phyloP scores from a whole-genome alignment of 2,797 vertebrate species.

The Dendrocincla fuliginosa region DNA sequence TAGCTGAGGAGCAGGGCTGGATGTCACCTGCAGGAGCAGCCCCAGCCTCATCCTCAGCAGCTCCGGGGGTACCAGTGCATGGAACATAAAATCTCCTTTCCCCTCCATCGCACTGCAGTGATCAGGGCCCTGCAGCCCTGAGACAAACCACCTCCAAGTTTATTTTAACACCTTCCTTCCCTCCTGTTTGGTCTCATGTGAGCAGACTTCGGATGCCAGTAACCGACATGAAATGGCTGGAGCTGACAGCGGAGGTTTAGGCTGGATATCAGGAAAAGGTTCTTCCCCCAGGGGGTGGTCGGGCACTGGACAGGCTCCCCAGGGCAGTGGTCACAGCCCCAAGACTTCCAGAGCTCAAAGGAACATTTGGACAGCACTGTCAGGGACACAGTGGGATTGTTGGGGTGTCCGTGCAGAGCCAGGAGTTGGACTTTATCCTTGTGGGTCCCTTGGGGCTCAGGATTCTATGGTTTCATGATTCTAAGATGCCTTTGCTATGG shows the following conservation, averaged over 20 bases:
- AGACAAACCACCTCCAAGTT: slow-evolving; percentile 11
- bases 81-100: background rate
- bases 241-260: background rate
- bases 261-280: background rate
- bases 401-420: background rate
- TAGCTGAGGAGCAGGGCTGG: rapidly evolving
- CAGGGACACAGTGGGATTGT: background rate
- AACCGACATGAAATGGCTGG: rapidly evolving
- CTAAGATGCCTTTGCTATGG: background rate
- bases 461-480: background rate
- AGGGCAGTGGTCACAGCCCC: background rate
- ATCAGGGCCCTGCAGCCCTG: background rate
- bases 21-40: background rate
- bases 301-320: background rate
- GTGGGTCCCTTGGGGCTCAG: background rate
- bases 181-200: background rate
- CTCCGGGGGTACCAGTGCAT: rapidly evolving
- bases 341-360: background rate
- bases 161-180: slow-evolving; percentile 19
- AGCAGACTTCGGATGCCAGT: background rate
- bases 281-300: background rate
- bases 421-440: background rate
- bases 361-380: background rate
- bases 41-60: background rate
- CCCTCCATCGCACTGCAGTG: background rate